Percentiles rank a stretch among this genome's conserved stretches.
Conservation (phyloP, 2,888 invertebrate species). For the Pristionchus japonicus region DNA sequence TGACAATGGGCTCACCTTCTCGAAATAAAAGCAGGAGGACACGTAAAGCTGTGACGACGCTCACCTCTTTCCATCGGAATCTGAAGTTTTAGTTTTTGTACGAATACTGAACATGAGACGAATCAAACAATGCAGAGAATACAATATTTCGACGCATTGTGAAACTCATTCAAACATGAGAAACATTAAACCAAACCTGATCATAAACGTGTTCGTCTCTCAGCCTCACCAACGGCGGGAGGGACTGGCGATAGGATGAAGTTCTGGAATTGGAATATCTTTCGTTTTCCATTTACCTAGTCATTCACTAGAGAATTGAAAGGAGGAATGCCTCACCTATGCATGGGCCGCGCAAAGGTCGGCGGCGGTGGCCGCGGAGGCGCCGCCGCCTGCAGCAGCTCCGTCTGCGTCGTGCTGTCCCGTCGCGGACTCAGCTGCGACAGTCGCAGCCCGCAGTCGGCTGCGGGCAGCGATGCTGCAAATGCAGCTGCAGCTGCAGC, state of each 20-base stretch:
- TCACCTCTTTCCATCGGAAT: neutral
- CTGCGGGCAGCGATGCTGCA: neutral
- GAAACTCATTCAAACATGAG: no score
- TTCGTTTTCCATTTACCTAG: no score
- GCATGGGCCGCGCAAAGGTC: neutral
- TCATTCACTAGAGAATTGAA: neutral
- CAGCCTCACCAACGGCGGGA: neutral
- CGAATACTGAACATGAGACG: neutral
- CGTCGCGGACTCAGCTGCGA: constrained; percentile 14
- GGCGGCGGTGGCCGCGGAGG: constrained; percentile 33
- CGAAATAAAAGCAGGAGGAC: constrained; percentile 34
- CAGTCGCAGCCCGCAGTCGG: neutral
- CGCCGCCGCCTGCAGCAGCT: neutral
- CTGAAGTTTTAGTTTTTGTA: neutral
- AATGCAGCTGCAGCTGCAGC: neutral
- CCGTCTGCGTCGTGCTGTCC: neutral
- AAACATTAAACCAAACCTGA: no score
- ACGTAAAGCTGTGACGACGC: neutral
- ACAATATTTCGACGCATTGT: neutral
- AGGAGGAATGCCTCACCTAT: neutral
- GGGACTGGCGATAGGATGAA: neutral
- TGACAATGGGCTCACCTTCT: neutral
- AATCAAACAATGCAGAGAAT: neutral
- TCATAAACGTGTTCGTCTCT: neutral
- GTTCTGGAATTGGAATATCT: no score